Evolutionary conservation across 1,140 invertebrate species (phyloP), one percentile per base, ranked within the genome.

Genomic region (roundworm (Caenorhabditis elegans)): DNA sequence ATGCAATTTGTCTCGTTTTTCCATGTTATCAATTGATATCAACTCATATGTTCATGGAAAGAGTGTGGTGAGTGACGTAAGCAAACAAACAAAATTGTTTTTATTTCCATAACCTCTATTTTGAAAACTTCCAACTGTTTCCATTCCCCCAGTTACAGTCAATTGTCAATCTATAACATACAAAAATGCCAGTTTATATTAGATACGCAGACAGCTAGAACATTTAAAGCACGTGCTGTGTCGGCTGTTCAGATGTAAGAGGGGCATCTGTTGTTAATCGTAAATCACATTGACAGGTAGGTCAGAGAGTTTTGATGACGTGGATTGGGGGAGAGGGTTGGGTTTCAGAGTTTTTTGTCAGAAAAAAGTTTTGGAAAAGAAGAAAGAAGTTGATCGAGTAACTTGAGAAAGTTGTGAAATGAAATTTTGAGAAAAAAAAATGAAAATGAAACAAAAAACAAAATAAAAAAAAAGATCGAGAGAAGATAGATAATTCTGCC

Each of bases 171-270:
- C n/a, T n/a, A n/a, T n/a, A n/a, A n/a, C n/a, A n/a, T n/a, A n/a
- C 15, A 15, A 60, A 60, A 60, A 60, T 26, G 53, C 31, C 53
- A 22, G n/a, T 60, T 60, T n/a, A n/a, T n/a, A n/a, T n/a, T n/a
- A n/a, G 53, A 60, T 60, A 60, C 53, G 53, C 53, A 60, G 53
- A 60, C 53, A 60, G 34, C 34, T 60, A 60, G 53, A 60, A 60
- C 53, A 60, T 31, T 31, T 2, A 15, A 3, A 17, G 53, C 53
- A 60, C 53, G 53, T 60, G 53, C 11, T 49, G 13, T 11, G 28
- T 3, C 15, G 2, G 31, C 28, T 60, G 53, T 60, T 60, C 53
- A 22, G 28, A 60, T 19, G 53, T 60, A 17, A 28, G 28, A 17
- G n/a, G 3, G 46, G 15, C 11, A 17, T 3, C n/a, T 10, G 46